A percentile compares a stretch with the other conserved stretches of the same genome.
These are phyloP conservation scores for Aspidiotus destructor DNA, from an alignment of 2,888 invertebrate genomes.

Conservation along the genomic window DNA sequence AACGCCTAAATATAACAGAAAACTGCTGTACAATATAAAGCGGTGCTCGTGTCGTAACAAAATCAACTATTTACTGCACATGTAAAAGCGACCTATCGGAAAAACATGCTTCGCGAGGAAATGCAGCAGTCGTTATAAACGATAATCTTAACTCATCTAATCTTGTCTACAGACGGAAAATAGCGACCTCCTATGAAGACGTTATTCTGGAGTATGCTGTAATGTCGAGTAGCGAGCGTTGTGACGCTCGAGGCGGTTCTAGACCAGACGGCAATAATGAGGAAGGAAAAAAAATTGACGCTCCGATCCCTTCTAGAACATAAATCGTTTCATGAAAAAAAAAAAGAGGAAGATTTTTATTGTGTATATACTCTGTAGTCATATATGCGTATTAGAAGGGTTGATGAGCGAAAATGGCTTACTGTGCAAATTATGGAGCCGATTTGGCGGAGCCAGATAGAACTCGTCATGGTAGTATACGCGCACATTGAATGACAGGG, in stretches of 20 bases:
- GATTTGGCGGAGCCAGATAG: neutral
- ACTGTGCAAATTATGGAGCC: slow-evolving; percentile 1
- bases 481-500: too few relatives aligned
- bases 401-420: neutral
- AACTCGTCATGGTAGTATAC: too few relatives aligned
- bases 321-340: neutral
- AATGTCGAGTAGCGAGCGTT: slow-evolving; percentile 13
- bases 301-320: neutral
- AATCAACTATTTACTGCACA: neutral
- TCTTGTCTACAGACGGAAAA: slow-evolving; percentile 14
- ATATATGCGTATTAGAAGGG: neutral
- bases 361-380: neutral
- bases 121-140: slow-evolving; percentile 19
- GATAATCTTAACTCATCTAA: slow-evolving; percentile 24
- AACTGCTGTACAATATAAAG: neutral
- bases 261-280: slow-evolving; percentile 28
- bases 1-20: neutral
- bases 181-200: slow-evolving; percentile 14
- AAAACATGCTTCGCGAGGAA: slow-evolving; percentile 4
- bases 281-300: slow-evolving; percentile 22
- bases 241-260: slow-evolving; percentile 26
- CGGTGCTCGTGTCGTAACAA: neutral
- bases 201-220: neutral
- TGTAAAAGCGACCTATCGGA: slow-evolving; percentile 1
- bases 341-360: too few relatives aligned